Evolutionary conservation across 2,797 vertebrate species (phyloP).

Genomic region (Microhierax caerulescens): DNA sequence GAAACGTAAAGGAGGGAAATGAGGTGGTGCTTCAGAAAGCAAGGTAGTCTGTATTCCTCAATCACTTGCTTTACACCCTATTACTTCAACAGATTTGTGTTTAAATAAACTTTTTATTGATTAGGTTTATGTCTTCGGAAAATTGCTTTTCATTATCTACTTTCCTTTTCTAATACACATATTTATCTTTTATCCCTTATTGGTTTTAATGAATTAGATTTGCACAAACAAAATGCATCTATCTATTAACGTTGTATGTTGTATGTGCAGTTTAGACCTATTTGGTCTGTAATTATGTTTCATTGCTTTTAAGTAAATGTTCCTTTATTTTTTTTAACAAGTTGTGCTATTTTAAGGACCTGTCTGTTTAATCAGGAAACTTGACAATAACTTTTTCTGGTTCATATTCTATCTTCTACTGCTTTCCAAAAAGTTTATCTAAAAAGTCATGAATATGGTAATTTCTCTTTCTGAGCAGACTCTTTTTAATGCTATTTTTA

Average conservation of each 20-base stretch:
- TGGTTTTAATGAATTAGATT: background rate
- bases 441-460: slow-evolving; percentile 41
- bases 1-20: background rate
- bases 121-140: background rate
- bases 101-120: background rate
- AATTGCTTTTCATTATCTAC: background rate
- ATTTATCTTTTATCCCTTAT: background rate
- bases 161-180: background rate
- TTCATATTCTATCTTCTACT: background rate
- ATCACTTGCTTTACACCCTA: background rate
- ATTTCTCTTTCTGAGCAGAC: slow-evolving; percentile 29
- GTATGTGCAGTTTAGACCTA: background rate
- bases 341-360: background rate
- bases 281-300: background rate
- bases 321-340: background rate
- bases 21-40: background rate
- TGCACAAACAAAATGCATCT: background rate
- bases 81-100: background rate
- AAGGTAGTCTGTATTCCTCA: background rate
- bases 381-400: background rate
- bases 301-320: background rate
- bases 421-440: background rate
- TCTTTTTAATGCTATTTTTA: slow-evolving; percentile 12
- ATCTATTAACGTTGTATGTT: background rate
- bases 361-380: background rate